These are phyloP conservation scores for Achatina immaculata DNA, from an alignment of 1,140 invertebrate species.

Conservation along the genomic window DNA sequence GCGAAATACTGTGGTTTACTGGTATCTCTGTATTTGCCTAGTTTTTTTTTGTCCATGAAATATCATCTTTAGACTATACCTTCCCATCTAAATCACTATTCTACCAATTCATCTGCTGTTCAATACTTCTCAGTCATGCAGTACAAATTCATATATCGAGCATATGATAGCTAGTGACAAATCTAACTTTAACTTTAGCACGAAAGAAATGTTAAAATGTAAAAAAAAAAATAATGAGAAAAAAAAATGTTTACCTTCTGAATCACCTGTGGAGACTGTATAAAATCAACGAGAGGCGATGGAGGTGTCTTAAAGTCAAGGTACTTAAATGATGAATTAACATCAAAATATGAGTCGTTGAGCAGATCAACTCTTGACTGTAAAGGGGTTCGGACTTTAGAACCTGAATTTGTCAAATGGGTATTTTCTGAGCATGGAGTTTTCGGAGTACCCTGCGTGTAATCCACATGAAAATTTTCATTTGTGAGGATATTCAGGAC, in stretches of 20 bases:
- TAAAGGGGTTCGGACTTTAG: neutral
- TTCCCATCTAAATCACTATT: too few species aligned
- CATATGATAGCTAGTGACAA: too few species aligned
- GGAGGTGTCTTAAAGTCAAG: slow-evolving; percentile 11
- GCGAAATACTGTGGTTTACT: too few species aligned
- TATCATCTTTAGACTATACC: too few species aligned
- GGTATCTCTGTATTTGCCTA: too few species aligned
- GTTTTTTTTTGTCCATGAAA: too few species aligned
- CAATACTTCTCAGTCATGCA: too few species aligned
- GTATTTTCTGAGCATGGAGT: neutral
- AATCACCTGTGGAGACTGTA: slow-evolving; percentile 9
- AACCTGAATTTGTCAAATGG: neutral
- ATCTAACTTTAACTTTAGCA: too few species aligned
- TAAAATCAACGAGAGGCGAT: slow-evolving; percentile 15
- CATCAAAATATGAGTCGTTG: neutral
- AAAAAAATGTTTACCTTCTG: slow-evolving; percentile 13
- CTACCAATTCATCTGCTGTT: too few species aligned
- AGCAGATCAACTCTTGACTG: neutral
- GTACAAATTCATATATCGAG: too few species aligned
- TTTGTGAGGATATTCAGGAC: neutral
- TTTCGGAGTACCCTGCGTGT: neutral
- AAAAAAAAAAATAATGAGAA: neutral
- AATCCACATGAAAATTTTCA: neutral
- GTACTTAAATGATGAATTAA: neutral
- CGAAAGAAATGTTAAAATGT: too few species aligned